Base-by-base conservation (phyloP, 2,888 invertebrate genomes). In the Anodontia alba region DNA sequence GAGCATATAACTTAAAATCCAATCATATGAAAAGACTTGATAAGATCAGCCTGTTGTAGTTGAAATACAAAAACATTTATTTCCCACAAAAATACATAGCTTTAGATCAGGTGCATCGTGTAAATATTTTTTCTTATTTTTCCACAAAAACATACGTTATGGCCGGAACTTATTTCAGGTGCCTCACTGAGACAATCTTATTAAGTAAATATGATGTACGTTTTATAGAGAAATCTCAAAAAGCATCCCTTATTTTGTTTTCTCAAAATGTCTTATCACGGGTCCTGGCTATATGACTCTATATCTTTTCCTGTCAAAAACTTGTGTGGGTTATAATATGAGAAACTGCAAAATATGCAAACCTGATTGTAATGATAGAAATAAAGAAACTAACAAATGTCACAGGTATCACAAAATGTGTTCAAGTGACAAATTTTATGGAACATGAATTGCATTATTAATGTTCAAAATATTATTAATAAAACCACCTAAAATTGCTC, bases 1-100 rank as follows among this genome's bases (percentile, higher is more conserved):
- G 33, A 62, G 62, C 15, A 62, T 29, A 62, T 62, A 62, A 3
- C 33, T 62, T 62, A 62, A 62, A 62, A 62, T 62, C 26, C 54
- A 46, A 20, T 54, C 20, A 54, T 1, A n/a, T 54, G 54, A 54
- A 54, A 54, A 54, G 10, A 54, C 10, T 26, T 8, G 54, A 54
- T 26, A 54, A 54, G 23, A 54, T 54, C 54, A 54, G 23, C 26
- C 12, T 12, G 54, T 49, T 49, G n/a, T 20, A 20, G 49, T 5
- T 49, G 49, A 49, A 49, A 17, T 26, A 54, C 12, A 54, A 54
- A 20, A 54, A 23, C 5, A 26, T 54, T 54, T 54, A 54, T 54
- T 54, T 54, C 54, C 54, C 54, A 54, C 26, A 54, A 54, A 54
- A 54, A 7, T 54, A 20, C 49, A 49, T n/a, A n/a, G n/a, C n/a